Conservation (phyloP, 1,140 invertebrate species). For the Gryllus bimaculatus region DNA sequence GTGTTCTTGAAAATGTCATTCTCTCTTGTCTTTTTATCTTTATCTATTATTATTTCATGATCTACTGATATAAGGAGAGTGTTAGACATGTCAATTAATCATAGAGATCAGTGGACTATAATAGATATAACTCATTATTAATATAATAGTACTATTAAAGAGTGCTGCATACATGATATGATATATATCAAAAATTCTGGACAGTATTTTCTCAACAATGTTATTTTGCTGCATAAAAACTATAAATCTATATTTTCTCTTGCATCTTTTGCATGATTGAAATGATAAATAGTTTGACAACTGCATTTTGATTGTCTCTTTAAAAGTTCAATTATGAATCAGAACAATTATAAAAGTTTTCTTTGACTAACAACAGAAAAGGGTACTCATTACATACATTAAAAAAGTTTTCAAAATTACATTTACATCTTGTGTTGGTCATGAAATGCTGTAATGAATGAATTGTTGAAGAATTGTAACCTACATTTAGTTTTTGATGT, state of each 20-base stretch:
- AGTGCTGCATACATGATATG: not conserved
- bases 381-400: too few species aligned
- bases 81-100: slow-evolving; percentile 5
- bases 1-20: not conserved
- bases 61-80: not conserved
- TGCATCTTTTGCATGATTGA: not conserved
- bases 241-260: not conserved
- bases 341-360: too few species aligned
- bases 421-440: too few species aligned
- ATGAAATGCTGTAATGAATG: too few species aligned
- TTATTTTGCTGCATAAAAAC: not conserved
- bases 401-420: too few species aligned
- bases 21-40: not conserved
- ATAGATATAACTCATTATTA: slow-evolving; percentile 3
- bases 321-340: too few species aligned
- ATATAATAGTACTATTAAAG: not conserved
- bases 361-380: too few species aligned
- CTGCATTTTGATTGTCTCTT: not conserved
- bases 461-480: too few species aligned
- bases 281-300: not conserved
- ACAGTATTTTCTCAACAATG: not conserved
- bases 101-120: not conserved
- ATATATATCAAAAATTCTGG: not conserved
- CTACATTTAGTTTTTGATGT: too few species aligned
- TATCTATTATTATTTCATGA: not conserved